Evolutionary conservation across 2,888 invertebrate species (phyloP).

Genomic region (Caenorhabditis sp.): DNA sequence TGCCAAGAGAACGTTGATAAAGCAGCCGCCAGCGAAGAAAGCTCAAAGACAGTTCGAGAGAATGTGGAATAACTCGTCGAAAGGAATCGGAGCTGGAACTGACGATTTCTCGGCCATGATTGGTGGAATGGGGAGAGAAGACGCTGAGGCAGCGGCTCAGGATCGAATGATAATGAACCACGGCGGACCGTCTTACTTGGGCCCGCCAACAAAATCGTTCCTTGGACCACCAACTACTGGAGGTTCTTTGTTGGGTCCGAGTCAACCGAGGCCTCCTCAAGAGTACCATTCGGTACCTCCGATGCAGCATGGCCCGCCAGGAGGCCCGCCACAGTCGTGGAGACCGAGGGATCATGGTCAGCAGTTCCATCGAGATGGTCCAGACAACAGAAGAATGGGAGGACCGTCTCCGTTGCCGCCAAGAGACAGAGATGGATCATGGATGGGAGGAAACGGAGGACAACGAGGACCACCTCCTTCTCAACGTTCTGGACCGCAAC

Average conservation of each 20-base stretch:
- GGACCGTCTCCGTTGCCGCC: constrained; percentile 20
- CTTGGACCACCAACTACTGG: constrained; percentile 60
- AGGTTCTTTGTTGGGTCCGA: constrained; percentile 49
- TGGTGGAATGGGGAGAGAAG: constrained; percentile 62
- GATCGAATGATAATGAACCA: constrained; percentile 1
- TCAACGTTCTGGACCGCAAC: constrained; percentile 8
- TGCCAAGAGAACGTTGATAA: constrained; percentile 79
- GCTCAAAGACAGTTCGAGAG: constrained; percentile 82
- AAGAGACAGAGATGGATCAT: neutral
- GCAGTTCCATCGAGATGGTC: constrained; percentile 5
- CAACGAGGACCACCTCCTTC: constrained; percentile 14
- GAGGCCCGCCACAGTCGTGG: constrained; percentile 22
- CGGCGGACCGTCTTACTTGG: constrained; percentile 20
- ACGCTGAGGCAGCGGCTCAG: constrained; percentile 20
- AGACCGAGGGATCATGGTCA: neutral
- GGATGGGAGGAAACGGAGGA: constrained; percentile 27
- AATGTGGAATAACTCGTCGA: constrained; percentile 78
- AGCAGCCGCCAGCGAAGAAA: constrained; percentile 82
- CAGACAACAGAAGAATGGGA: constrained; percentile 19
- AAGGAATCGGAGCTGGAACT: constrained; percentile 62
- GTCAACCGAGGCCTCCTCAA: constrained; percentile 42
- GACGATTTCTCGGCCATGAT: constrained; percentile 58
- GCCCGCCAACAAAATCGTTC: constrained; percentile 39
- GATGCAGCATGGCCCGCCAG: constrained; percentile 21
- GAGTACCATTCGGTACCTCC: constrained; percentile 27